A percentile compares a stretch with the other conserved stretches of the same genome.
Evolutionary conservation across 2,113 vertebrate species (phyloP).

Genomic region (Lophius piscatorius): DNA sequence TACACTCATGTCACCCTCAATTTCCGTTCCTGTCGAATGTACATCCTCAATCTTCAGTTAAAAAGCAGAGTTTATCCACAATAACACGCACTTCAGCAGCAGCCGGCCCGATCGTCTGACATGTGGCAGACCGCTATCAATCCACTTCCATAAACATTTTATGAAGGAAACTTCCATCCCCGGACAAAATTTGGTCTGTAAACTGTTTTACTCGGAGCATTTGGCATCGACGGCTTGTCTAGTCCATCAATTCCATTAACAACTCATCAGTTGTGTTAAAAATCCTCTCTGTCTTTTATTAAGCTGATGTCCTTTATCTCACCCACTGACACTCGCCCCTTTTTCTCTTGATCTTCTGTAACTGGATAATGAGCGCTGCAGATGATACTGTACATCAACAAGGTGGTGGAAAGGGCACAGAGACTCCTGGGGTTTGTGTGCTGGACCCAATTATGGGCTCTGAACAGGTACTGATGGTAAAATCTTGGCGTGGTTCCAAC

Average conservation of each 20-base stretch:
- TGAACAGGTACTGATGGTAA: conserved; percentile 23
- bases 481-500: conserved; percentile 21
- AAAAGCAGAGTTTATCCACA: conserved; percentile 40
- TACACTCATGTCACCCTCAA: conserved; percentile 31
- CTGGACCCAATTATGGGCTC: conserved; percentile 22
- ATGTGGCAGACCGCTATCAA: neutral
- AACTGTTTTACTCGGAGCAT: neutral
- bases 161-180: conserved; percentile 1
- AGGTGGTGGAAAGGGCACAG: neutral
- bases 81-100: conserved; percentile 8
- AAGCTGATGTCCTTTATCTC: neutral
- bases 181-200: neutral
- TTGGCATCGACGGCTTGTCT: neutral
- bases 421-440: conserved; percentile 14
- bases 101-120: conserved; percentile 1
- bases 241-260: too few relatives aligned
- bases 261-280: too few relatives aligned
- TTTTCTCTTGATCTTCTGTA: neutral
- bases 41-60: conserved; percentile 37
- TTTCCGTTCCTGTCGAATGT: conserved; percentile 36
- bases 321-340: neutral
- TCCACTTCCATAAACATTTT: neutral
- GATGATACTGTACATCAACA: conserved; percentile 18
- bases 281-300: neutral
- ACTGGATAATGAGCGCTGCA: conserved; percentile 14